Evolutionary conservation across 1,140 invertebrate genomes (phyloP), one percentile per base, ranked within the genome.

Genomic region (Vollenhovia emeryi): DNA sequence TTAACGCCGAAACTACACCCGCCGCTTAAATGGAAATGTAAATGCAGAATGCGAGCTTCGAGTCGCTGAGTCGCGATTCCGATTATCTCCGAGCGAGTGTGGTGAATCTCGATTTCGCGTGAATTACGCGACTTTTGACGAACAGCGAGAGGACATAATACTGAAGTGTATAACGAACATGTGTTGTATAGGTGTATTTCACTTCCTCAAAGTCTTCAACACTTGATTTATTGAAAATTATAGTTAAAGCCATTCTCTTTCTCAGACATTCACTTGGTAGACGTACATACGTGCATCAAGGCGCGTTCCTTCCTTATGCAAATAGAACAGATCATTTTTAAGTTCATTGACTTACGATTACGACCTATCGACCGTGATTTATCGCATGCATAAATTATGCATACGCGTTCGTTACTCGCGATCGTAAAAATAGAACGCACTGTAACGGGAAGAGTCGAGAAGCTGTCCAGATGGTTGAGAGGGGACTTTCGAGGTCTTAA

Each of bases 1-100:
- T 89, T 84, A 89, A 80, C 71, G 68, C 24, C 21, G 45, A 78
- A 74, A 84, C 71, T 78, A 75, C n/a, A 21, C 11, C 11, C 45
- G 52, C 7, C 4, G 57, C 80, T 82, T 71, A 57, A 66, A 73
- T 52, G 66, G 52, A 36, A 86, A 86, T 57, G 30, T 83, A 75
- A 83, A 87, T 87, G 66, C 60, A 7, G 55, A 64, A 64, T 13
- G 82, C 57, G 24, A 76, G 48, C 52, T 66, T 45, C 75, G n/a
- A 79, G 21, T 18, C 24, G 64, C 36, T 21, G 36, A 66, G 36
- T 45, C 50, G 24, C 36, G 24, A 68, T 68, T 52, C 15, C 76
- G 76, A 80, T 66, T 80, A 80, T 55, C 24, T 40, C 24, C 18
- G 33, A 9, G 18, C 52, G 45, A 33, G 7, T 0, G 5, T 21